These are phyloP conservation scores for Thymelicus acteon DNA, from an alignment of 2,888 invertebrate genomes.

Conservation along the genomic window DNA sequence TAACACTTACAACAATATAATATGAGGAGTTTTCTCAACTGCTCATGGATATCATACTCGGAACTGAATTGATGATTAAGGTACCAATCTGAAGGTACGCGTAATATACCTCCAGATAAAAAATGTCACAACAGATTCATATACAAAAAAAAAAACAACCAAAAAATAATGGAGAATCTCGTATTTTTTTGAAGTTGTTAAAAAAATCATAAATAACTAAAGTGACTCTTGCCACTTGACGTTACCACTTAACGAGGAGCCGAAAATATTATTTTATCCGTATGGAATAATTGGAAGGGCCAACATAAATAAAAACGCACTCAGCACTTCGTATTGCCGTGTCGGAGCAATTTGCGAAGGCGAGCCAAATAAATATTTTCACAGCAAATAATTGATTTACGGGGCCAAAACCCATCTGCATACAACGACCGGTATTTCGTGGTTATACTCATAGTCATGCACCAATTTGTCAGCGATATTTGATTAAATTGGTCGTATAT, in stretches of 20 bases:
- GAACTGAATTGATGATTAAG: too few species aligned
- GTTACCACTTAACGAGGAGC: slow-evolving; percentile 10
- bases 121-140: too few species aligned
- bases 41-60: too few species aligned
- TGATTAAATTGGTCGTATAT: slow-evolving; percentile 8
- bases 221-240: not conserved
- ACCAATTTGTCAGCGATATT: slow-evolving; percentile 12
- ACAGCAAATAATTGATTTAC: slow-evolving; percentile 38
- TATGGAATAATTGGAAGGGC: slow-evolving; percentile 32
- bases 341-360: slow-evolving; percentile 30
- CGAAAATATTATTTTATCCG: slow-evolving; percentile 29
- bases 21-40: too few species aligned
- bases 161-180: not conserved
- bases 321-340: slow-evolving; percentile 14
- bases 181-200: too few species aligned
- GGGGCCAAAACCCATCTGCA: slow-evolving; percentile 36
- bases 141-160: not conserved
- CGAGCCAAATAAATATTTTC: slow-evolving; percentile 37
- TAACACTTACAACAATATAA: too few species aligned
- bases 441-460: not conserved
- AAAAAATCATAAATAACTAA: not conserved
- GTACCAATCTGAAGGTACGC: too few species aligned
- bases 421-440: slow-evolving; percentile 12
- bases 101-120: too few species aligned
- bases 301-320: slow-evolving; percentile 31